A percentile compares a stretch with the other conserved stretches of the same genome.
phyloP scores from a whole-genome alignment of 1,140 invertebrate genomes.

The Trissolcus basalis region DNA sequence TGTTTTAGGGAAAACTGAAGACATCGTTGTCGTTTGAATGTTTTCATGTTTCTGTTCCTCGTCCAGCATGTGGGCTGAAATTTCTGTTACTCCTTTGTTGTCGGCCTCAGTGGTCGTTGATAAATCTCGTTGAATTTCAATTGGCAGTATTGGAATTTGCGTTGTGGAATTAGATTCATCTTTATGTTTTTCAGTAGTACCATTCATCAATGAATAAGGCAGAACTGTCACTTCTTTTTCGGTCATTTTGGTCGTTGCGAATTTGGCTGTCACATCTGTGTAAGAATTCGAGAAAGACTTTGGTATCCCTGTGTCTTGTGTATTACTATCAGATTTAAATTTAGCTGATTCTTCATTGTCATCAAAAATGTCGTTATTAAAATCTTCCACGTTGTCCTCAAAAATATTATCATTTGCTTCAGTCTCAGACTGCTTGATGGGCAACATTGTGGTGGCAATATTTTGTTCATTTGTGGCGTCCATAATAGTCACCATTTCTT shows the following conservation, averaged over 20 bases:
- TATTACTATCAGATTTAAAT: constrained; percentile 30
- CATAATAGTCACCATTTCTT: too few species aligned
- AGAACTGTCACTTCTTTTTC: too few species aligned
- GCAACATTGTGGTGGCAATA: constrained; percentile 9
- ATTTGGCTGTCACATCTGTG: constrained; percentile 1
- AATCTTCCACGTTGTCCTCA: constrained; percentile 68
- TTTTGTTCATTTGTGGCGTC: not conserved
- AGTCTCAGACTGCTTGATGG: constrained; percentile 16
- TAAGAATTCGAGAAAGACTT: constrained; percentile 16
- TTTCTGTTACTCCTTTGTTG: constrained; percentile 32
- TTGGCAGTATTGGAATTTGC: constrained; percentile 69
- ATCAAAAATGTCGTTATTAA: constrained; percentile 72
- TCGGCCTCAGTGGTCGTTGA: constrained; percentile 61
- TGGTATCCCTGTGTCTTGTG: constrained; percentile 35
- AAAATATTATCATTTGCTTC: constrained; percentile 53
- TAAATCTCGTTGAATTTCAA: constrained; percentile 71
- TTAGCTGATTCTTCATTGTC: constrained; percentile 55
- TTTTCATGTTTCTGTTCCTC: constrained; percentile 44
- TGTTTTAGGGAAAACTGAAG: constrained; percentile 61
- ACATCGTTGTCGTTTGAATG: constrained; percentile 56
- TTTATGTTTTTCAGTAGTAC: constrained; percentile 50
- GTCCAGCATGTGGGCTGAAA: not conserved
- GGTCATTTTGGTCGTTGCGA: too few species aligned
- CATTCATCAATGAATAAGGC: too few species aligned
- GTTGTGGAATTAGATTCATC: constrained; percentile 69